phyloP scores from a whole-genome alignment of 1,140 invertebrate species.

The Brachionus rubens region DNA sequence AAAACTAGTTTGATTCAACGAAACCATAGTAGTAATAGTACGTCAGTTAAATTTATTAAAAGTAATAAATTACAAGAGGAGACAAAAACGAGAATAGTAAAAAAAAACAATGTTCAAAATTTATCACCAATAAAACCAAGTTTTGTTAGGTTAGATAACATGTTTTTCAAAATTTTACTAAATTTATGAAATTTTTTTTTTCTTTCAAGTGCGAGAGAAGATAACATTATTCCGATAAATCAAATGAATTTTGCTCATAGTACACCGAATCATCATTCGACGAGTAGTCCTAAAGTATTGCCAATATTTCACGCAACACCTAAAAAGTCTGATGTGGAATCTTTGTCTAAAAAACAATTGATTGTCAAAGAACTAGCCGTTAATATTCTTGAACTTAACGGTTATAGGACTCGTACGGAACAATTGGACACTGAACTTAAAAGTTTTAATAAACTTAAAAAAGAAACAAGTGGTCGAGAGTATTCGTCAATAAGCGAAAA shows the following conservation, averaged over 20 bases:
- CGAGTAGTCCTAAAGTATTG: not conserved
- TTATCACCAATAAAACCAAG: slow-evolving; percentile 42
- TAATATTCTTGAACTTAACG: slow-evolving; percentile 39
- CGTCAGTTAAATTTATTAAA: slow-evolving; percentile 26
- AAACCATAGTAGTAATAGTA: not conserved
- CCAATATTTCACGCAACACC: not conserved
- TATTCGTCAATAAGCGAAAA: slow-evolving; percentile 1
- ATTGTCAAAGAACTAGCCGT: slow-evolving; percentile 34
- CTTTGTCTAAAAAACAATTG: not conserved
- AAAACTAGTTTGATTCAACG: slow-evolving; percentile 18
- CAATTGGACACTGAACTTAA: slow-evolving; percentile 36
- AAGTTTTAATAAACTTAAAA: slow-evolving; percentile 22
- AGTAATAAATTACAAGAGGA: slow-evolving; percentile 24
- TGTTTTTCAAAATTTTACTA: not conserved
- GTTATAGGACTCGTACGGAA: slow-evolving; percentile 21
- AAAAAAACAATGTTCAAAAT: slow-evolving; percentile 37
- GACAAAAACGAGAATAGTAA: not conserved
- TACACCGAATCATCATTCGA: not conserved
- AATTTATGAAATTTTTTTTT: not conserved
- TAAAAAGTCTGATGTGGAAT: not conserved
- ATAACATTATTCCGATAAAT: not conserved
- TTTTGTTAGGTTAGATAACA: slow-evolving; percentile 17
- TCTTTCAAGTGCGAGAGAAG: not conserved
- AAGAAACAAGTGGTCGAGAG: not conserved
- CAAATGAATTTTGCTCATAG: slow-evolving; percentile 30